Evolutionary conservation across 1,140 invertebrate species (phyloP).

Genomic region (Trichogramma pretiosum): DNA sequence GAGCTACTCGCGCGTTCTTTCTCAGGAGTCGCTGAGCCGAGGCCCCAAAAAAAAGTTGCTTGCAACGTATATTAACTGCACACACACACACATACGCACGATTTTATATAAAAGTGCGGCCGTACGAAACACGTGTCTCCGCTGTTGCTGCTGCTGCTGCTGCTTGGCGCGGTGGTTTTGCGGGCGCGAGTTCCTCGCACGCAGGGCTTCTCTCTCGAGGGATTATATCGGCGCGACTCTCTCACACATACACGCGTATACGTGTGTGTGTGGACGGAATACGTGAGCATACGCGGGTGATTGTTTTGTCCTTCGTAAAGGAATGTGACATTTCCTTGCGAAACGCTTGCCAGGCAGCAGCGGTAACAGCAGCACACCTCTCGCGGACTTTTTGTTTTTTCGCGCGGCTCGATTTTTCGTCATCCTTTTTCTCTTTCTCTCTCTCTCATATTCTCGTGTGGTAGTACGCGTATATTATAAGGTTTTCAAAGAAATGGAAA

Average conservation of each 20-base stretch:
- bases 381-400: neutral
- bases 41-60: too few relatives aligned
- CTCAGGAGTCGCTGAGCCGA: too few relatives aligned
- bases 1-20: too few relatives aligned
- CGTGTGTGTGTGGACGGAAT: neutral
- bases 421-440: neutral
- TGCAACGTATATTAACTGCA: too few relatives aligned
- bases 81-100: too few relatives aligned
- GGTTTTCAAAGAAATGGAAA: too few relatives aligned
- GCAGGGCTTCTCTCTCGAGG: neutral
- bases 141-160: too few relatives aligned
- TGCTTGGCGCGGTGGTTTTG: too few relatives aligned
- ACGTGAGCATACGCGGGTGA: neutral
- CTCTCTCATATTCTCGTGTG: neutral
- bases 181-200: too few relatives aligned
- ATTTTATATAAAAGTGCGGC: neutral
- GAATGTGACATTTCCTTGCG: constrained; percentile 11
- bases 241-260: neutral
- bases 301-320: constrained; percentile 12
- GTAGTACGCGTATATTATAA: too few relatives aligned
- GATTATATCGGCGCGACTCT: neutral
- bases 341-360: neutral
- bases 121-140: constrained; percentile 7
- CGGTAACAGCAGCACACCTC: too few relatives aligned
- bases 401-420: neutral